Evolutionary conservation across 1,140 invertebrate genomes (phyloP).

Genomic region (Condylostylus longicornis): DNA sequence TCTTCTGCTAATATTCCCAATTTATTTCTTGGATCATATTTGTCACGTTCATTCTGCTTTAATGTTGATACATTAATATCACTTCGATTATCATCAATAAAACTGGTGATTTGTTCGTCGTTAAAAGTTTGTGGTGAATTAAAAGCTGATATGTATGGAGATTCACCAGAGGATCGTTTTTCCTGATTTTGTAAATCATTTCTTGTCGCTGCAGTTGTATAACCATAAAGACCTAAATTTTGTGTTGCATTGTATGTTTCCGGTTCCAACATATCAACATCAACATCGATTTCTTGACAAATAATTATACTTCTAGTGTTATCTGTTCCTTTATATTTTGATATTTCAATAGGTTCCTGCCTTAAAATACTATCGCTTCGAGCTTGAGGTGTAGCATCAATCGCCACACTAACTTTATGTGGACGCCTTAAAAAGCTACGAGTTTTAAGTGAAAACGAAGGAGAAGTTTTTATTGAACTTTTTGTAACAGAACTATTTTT

Average conservation of each 20-base stretch:
- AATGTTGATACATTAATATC: conserved; percentile 55
- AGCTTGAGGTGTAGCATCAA: conserved; percentile 57
- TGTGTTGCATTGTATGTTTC: conserved; percentile 19
- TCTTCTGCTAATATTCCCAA: no score
- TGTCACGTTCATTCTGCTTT: conserved; percentile 5
- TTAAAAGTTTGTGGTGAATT: no score
- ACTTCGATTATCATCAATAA: conserved; percentile 34
- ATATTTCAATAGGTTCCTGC: conserved; percentile 56
- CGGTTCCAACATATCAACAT: conserved; percentile 17
- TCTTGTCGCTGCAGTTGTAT: background rate
- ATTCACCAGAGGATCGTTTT: conserved; percentile 58
- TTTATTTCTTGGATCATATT: conserved; percentile 9
- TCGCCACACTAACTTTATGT: conserved; percentile 53
- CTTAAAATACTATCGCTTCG: conserved; percentile 52
- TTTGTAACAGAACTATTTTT: conserved; percentile 22
- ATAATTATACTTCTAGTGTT: conserved; percentile 22
- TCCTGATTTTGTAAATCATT: conserved; percentile 40
- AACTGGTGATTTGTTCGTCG: conserved; percentile 33
- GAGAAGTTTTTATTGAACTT: conserved; percentile 8
- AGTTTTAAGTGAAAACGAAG: conserved; percentile 4
- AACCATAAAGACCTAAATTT: no score
- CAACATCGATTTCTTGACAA: conserved; percentile 28
- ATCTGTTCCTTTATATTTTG: conserved; percentile 12
- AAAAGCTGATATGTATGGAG: no score
- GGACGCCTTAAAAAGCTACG: conserved; percentile 33